These are phyloP conservation scores for Apamea epomidion DNA, from an alignment of 2,888 invertebrate genomes.

Conservation along the genomic window DNA sequence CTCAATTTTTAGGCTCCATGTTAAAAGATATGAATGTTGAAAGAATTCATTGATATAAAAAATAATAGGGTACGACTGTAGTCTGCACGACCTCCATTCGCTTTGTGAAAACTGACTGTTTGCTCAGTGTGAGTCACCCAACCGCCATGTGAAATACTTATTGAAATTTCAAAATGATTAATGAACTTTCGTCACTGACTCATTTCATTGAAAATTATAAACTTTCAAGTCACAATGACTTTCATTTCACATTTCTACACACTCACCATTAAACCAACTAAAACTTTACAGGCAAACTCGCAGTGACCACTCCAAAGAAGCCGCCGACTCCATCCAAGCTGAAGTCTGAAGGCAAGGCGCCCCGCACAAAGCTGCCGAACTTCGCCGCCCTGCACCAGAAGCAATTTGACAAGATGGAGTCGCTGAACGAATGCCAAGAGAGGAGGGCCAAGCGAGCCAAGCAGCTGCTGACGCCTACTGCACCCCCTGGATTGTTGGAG, in stretches of 20 bases:
- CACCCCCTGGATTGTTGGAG: constrained; percentile 71
- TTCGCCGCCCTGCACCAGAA: constrained; percentile 92
- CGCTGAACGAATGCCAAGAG: constrained; percentile 91
- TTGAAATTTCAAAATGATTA: background rate
- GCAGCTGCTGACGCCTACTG: constrained; percentile 82
- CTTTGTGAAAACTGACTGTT: background rate
- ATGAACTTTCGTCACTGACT: background rate
- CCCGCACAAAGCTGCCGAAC: constrained; percentile 92
- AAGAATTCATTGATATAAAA: too few relatives aligned
- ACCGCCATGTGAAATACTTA: background rate
- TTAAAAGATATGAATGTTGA: background rate
- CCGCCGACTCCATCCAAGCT: constrained; percentile 58
- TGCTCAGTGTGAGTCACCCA: too few relatives aligned
- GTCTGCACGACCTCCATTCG: background rate
- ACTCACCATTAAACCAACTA: background rate
- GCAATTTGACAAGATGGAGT: constrained; percentile 92
- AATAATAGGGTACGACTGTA: background rate
- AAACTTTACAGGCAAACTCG: constrained; percentile 73
- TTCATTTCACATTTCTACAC: background rate
- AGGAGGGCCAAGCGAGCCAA: constrained; percentile 85
- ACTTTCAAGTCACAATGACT: background rate
- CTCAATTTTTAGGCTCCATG: background rate
- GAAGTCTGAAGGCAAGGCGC: constrained; percentile 80
- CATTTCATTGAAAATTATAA: background rate
- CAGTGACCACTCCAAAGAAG: constrained; percentile 65